A percentile compares a stretch with the other conserved stretches of the same genome.
Conservation (phyloP, 1,140 invertebrate species). For the Venturia canescens region DNA sequence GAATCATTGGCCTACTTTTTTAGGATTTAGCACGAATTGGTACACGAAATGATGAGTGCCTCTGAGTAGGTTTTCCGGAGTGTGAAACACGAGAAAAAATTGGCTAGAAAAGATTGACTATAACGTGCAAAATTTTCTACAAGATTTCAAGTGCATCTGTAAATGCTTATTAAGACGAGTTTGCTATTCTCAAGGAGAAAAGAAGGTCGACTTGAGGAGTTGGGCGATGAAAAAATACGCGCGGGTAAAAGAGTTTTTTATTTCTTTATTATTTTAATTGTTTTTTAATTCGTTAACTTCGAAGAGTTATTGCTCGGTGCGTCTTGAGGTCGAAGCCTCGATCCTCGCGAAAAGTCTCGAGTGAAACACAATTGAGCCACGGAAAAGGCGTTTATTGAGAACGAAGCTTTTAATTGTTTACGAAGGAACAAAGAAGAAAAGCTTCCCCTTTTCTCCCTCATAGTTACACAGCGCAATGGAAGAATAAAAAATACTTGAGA, state of each 20-base stretch:
- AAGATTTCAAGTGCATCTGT: no score
- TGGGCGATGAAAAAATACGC: constrained; percentile 12
- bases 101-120: no score
- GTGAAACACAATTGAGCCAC: constrained; percentile 33
- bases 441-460: neutral
- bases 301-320: constrained; percentile 27
- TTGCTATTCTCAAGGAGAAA: neutral
- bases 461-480: neutral
- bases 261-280: no score
- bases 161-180: no score
- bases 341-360: neutral
- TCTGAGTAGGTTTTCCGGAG: no score
- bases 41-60: no score
- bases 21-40: no score
- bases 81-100: no score
- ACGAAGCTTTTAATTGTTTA: constrained; percentile 45
- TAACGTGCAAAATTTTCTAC: no score
- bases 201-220: neutral
- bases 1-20: no score
- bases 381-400: constrained; percentile 46
- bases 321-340: constrained; percentile 36
- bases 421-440: constrained; percentile 36
- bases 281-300: constrained; percentile 60
- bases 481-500: constrained; percentile 30
- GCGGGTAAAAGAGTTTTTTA: constrained; percentile 51